Evolutionary conservation across 2,888 invertebrate genomes (phyloP).

Genomic region (Tetragnatha montana): DNA sequence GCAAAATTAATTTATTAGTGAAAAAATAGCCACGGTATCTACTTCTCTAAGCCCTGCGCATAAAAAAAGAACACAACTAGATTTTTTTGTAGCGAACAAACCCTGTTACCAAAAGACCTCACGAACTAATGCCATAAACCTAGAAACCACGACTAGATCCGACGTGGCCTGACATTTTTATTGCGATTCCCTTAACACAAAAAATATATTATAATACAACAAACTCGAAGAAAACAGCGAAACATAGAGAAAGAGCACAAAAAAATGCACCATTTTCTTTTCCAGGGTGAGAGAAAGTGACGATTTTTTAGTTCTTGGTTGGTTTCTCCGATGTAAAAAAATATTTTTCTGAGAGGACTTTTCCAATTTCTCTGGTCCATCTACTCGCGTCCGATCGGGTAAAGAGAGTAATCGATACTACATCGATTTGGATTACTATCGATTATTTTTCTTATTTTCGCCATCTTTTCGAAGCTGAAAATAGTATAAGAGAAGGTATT

Average conservation of each 20-base stretch:
- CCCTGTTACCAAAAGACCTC: not conserved
- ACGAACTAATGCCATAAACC: constrained; percentile 48
- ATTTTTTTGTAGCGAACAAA: too few species aligned
- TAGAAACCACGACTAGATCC: constrained; percentile 9
- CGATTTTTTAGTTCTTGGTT: not conserved
- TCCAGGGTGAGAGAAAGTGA: not conserved
- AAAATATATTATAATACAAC: constrained; percentile 15
- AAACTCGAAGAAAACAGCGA: not conserved
- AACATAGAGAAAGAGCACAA: constrained; percentile 9
- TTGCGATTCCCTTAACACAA: constrained; percentile 37
- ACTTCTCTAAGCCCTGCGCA: too few species aligned
- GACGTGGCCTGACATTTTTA: constrained; percentile 49
- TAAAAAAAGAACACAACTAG: too few species aligned
- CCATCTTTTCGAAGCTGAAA: not conserved
- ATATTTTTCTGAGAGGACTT: not conserved
- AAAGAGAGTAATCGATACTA: not conserved
- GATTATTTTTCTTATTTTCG: not conserved
- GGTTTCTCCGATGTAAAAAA: constrained; percentile 2
- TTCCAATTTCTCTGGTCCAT: not conserved
- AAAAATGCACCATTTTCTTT: constrained; percentile 26
- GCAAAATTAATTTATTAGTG: too few species aligned
- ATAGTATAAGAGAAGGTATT: too few species aligned
- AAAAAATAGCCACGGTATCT: too few species aligned
- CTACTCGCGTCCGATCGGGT: not conserved
- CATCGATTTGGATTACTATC: not conserved